Base-by-base conservation (phyloP, 1,140 invertebrate species). In the Anastrepha obliqua region DNA sequence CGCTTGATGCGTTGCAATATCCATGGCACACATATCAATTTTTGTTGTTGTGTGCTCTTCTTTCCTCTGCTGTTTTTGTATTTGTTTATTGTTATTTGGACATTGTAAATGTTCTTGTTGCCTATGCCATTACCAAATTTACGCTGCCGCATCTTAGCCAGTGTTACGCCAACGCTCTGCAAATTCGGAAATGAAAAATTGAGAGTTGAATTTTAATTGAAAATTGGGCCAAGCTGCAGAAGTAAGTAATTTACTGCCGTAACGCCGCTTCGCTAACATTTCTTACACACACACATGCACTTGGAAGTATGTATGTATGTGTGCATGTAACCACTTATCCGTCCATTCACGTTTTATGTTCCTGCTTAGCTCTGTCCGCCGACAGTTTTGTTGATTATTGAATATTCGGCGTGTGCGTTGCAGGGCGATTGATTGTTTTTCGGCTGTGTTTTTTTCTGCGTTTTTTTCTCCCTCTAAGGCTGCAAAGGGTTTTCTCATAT, bases 121-220 rank as follows among this genome's bases (percentile, higher is more conserved):
- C 74, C 74, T 47, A 74, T 74, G 44, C 70, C 70, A 74, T 74
- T 74, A 74, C 70, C 70, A 81, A 81, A 88, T 86, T 88, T 85
- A 58, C 87, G 81, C 60, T 81, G 44, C 74, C 78, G 7, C 62
- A 87, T 78, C 62, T 85, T 65, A 65, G 74, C 59, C 39, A 51
- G 86, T 6, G 3, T 67, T 11, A 55, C 44, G n/a, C 44, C 74
- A 81, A 81, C 44, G 85, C 44, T 70, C n/a, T 29, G 29, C 70
- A n/a, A 86, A 86, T 87, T 85, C 70, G 88, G 70, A 87, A 88
- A 87, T 88, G 88, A 88, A 86, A 87, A 88, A 88, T 88, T 85
- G 88, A 87, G 88, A 86, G 88, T 88, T 88, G 88, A 88, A 88
- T 88, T 88, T 88, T 88, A 88, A 88, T 88, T 88, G 88, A 88